phyloP scores from a whole-genome alignment of 2,797 vertebrate species.

The Pelobates cultripes region DNA sequence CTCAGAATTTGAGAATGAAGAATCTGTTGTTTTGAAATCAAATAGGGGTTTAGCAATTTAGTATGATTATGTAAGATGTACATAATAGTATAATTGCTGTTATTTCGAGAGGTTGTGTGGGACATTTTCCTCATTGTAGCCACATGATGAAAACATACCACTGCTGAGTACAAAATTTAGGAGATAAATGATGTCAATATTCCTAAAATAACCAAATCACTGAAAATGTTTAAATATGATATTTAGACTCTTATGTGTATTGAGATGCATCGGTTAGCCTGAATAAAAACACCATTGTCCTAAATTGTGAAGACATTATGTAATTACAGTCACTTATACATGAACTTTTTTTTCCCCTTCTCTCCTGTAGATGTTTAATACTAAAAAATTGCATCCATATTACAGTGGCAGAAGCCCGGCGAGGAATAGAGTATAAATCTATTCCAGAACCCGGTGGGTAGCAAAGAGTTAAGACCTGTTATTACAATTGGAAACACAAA shows the following conservation, averaged over 20 bases:
- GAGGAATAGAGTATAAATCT: not conserved
- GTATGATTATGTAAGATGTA: constrained; percentile 56
- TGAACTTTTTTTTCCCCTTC: not conserved
- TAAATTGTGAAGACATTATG: constrained; percentile 1
- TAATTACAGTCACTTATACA: constrained; percentile 20
- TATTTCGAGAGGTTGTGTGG: constrained; percentile 53
- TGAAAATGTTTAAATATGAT: constrained; percentile 45
- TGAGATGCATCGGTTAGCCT: constrained; percentile 13
- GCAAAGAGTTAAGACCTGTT: not conserved
- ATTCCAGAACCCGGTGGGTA: not conserved
- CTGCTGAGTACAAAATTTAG: constrained; percentile 46
- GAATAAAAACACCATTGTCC: constrained; percentile 44
- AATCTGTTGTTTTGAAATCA: constrained; percentile 54
- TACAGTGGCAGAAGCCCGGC: not conserved
- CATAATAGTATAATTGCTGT: constrained; percentile 55
- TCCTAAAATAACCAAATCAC: constrained; percentile 46
- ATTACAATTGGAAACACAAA: not conserved
- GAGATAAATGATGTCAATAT: constrained; percentile 47
- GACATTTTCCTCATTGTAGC: constrained; percentile 52
- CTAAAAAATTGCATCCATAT: constrained; percentile 37
- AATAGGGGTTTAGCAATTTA: constrained; percentile 56
- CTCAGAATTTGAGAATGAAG: constrained; percentile 26
- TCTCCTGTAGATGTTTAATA: not conserved
- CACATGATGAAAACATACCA: constrained; percentile 56
- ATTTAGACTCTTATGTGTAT: constrained; percentile 37